phyloP scores from a whole-genome alignment of 2,888 invertebrate species.

The Dimorphilus gyrociliatus region DNA sequence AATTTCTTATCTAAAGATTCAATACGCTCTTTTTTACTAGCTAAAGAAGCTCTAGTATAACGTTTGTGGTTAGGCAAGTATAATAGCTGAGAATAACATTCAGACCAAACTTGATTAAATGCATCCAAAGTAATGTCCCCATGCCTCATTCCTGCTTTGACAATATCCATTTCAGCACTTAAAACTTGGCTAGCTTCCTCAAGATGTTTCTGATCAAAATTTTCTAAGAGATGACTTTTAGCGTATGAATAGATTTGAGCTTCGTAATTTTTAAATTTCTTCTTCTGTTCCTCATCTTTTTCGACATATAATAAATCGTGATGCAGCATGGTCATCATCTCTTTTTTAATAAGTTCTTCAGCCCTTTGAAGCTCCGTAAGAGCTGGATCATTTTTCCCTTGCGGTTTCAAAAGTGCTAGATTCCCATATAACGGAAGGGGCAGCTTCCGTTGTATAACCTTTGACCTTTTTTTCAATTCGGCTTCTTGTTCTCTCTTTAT shows the following conservation, averaged over 20 bases:
- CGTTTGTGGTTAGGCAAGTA: constrained; percentile 78
- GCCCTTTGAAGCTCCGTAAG: constrained; percentile 75
- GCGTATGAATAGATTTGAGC: too few relatives aligned
- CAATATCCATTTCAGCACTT: constrained; percentile 67
- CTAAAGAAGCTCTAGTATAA: constrained; percentile 81
- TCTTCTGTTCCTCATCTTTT: constrained; percentile 36
- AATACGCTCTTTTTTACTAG: constrained; percentile 83
- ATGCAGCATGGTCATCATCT: constrained; percentile 88
- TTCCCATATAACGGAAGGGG: constrained; percentile 76
- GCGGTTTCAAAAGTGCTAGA: constrained; percentile 58
- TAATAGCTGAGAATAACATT: constrained; percentile 75
- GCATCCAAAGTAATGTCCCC: constrained; percentile 79
- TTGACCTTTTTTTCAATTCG: constrained; percentile 59
- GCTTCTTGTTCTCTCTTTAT: constrained; percentile 32
- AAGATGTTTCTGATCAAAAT: not conserved
- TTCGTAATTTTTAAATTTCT: not conserved
- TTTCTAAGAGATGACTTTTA: not conserved
- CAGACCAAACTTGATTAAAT: constrained; percentile 85
- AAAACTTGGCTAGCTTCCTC: constrained; percentile 49
- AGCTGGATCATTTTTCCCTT: constrained; percentile 52
- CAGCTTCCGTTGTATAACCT: constrained; percentile 64
- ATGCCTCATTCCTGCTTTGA: constrained; percentile 83
- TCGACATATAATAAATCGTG: constrained; percentile 60
- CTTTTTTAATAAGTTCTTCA: constrained; percentile 83
- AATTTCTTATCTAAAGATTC: constrained; percentile 79